phyloP scores from a whole-genome alignment of 1,140 invertebrate genomes.

The Conus betulinus region DNA sequence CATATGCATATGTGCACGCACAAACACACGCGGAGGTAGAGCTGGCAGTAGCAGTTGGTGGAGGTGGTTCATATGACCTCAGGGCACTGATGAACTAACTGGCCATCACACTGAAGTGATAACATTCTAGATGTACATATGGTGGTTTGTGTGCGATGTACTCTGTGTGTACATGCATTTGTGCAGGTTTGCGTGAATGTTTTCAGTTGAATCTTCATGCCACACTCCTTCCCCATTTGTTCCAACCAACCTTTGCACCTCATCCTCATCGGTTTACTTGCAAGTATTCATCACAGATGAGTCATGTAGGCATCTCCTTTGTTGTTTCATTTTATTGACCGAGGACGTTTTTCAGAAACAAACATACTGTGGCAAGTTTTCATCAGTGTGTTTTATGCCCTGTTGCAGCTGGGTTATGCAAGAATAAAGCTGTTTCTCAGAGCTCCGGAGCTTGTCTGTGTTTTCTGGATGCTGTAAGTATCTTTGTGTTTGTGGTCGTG shows the following conservation, averaged over 20 bases:
- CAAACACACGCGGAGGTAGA: no score
- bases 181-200: no score
- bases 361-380: no score
- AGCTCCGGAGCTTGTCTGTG: constrained; percentile 84
- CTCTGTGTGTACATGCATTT: neutral
- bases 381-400: neutral
- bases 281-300: neutral
- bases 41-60: no score
- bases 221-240: no score
- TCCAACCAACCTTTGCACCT: no score
- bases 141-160: neutral
- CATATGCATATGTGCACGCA: no score
- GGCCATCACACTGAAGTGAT: no score
- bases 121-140: neutral
- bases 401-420: constrained; percentile 83
- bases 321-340: neutral
- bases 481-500: neutral
- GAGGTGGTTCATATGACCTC: no score
- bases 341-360: no score
- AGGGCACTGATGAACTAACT: no score
- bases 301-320: neutral
- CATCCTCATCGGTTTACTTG: neutral
- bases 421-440: constrained; percentile 82
- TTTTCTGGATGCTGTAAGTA: constrained; percentile 85
- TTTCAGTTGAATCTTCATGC: no score